These are phyloP conservation scores for Malachius bipustulatus DNA, from an alignment of 2,888 invertebrate genomes.

Conservation along the genomic window DNA sequence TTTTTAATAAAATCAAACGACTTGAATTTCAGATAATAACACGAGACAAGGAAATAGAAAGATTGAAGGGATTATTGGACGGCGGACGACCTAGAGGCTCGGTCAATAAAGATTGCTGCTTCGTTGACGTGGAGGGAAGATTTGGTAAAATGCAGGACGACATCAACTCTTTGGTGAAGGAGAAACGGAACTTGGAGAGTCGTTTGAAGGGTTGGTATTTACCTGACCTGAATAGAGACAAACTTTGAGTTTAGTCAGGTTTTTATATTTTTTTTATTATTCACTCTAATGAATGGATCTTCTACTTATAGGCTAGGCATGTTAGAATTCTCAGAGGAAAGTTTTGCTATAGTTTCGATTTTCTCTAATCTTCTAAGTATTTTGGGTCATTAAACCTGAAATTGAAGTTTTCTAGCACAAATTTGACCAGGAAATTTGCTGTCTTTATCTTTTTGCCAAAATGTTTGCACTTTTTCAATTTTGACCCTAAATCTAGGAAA, in stretches of 20 bases:
- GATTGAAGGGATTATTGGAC: constrained; percentile 55
- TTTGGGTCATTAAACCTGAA: too few species aligned
- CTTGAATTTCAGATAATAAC: constrained; percentile 27
- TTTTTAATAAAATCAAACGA: constrained; percentile 1
- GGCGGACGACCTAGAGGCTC: constrained; percentile 57
- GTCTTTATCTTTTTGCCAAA: too few species aligned
- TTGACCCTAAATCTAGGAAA: too few species aligned
- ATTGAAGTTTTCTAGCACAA: too few species aligned
- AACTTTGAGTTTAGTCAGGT: neutral
- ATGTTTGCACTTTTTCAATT: too few species aligned
- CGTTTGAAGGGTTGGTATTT: constrained; percentile 38
- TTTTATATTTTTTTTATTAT: too few species aligned
- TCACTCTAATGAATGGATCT: too few species aligned
- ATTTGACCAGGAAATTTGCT: too few species aligned
- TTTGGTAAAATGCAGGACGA: constrained; percentile 40
- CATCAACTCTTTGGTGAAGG: constrained; percentile 45
- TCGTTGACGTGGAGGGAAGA: constrained; percentile 44
- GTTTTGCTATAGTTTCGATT: too few species aligned
- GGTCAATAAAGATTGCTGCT: constrained; percentile 53
- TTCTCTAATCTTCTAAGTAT: too few species aligned
- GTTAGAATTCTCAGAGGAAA: too few species aligned
- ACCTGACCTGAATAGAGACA: neutral
- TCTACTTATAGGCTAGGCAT: too few species aligned
- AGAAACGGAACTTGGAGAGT: constrained; percentile 46
- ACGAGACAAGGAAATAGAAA: constrained; percentile 58